A percentile compares a stretch with the other conserved stretches of the same genome.
phyloP scores from a whole-genome alignment of 2,888 invertebrate species.

The Agonum fuliginosum region DNA sequence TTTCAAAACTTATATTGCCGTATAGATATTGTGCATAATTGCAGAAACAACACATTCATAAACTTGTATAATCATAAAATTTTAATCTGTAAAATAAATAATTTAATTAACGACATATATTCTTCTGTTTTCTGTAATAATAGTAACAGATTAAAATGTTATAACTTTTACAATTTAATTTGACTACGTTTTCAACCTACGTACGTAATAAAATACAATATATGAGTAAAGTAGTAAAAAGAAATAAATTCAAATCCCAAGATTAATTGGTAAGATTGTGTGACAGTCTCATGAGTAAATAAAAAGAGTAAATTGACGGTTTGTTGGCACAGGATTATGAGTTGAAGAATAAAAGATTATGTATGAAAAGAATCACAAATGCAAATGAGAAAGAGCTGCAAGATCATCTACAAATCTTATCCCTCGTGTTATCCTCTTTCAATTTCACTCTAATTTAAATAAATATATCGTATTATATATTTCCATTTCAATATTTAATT shows the following conservation, averaged over 20 bases:
- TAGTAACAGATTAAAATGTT: no score
- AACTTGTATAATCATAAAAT: no score
- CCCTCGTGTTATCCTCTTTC: background rate
- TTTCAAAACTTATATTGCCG: no score
- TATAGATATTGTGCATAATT: no score
- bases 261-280: slow-evolving; percentile 9
- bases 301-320: slow-evolving; percentile 4
- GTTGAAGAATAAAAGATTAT: slow-evolving; percentile 19
- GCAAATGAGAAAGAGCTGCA: background rate
- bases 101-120: no score
- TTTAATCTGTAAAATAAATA: no score
- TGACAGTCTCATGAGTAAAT: background rate
- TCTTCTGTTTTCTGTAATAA: no score
- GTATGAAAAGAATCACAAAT: slow-evolving; percentile 17
- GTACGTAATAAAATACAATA: background rate
- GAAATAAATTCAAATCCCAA: background rate
- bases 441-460: background rate
- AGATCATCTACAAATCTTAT: slow-evolving; percentile 6
- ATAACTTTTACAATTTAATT: no score
- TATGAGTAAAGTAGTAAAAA: background rate
- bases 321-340: slow-evolving; percentile 8
- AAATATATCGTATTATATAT: no score
- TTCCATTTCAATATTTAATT: no score
- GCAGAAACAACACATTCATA: no score
- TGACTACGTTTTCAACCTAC: background rate